Conservation (phyloP, 2,888 invertebrate species). For the Erebia epiphron region DNA sequence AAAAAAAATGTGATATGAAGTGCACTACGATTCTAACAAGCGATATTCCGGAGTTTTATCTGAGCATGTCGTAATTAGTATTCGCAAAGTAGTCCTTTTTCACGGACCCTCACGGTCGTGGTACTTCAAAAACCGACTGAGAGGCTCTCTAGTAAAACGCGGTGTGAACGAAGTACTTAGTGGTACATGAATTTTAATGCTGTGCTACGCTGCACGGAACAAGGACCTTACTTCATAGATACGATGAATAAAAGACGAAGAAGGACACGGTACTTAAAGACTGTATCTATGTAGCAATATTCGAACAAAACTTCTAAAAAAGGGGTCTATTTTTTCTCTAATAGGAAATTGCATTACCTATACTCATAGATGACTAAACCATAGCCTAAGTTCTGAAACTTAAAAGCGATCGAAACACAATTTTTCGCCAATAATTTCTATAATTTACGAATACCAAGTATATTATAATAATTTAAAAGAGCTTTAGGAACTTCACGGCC, state of each 20-base stretch:
- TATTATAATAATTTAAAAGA: too few species aligned
- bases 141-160: constrained; percentile 36
- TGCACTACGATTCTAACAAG: constrained; percentile 13
- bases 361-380: too few species aligned
- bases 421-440: too few species aligned
- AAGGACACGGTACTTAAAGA: not conserved
- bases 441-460: too few species aligned
- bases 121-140: constrained; percentile 35
- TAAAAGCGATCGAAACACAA: too few species aligned
- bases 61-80: constrained; percentile 38
- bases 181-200: constrained; percentile 40
- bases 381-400: too few species aligned
- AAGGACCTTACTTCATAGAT: constrained; percentile 1
- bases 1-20: not conserved
- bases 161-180: constrained; percentile 34
- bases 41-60: constrained; percentile 31
- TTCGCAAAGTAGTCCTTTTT: constrained; percentile 41
- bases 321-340: too few species aligned
- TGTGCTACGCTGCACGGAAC: constrained; percentile 31
- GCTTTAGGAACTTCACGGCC: too few species aligned
- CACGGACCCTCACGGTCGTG: constrained; percentile 39
- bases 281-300: not conserved
- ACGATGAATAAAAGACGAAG: not conserved
- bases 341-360: too few species aligned
- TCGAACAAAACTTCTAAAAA: too few species aligned